Evolutionary conservation across 2,113 vertebrate species (phyloP).

Genomic region (Heterocephalus glaber): DNA sequence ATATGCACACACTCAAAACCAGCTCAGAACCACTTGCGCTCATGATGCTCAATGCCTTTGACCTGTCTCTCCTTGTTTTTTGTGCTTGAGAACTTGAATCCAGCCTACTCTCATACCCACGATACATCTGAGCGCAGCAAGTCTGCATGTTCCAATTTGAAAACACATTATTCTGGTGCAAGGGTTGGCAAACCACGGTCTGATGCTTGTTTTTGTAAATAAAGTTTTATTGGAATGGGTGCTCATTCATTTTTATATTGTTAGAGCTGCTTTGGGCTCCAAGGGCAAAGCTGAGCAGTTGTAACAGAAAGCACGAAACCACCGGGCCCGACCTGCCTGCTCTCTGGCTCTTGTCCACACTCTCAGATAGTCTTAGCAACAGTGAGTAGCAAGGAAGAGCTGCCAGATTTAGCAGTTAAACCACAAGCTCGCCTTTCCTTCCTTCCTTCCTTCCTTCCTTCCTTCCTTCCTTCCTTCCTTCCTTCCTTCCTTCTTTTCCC

Average conservation of each 20-base stretch:
- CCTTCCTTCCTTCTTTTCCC: neutral
- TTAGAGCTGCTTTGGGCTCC: neutral
- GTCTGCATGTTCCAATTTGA: neutral
- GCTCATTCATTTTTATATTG: neutral
- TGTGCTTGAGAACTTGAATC: neutral
- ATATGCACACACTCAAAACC: neutral
- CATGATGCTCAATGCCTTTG: neutral
- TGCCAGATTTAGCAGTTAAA: slow-evolving; percentile 35
- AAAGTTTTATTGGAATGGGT: slow-evolving; percentile 40
- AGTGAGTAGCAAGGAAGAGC: neutral
- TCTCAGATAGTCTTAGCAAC: neutral
- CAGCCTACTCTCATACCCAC: neutral
- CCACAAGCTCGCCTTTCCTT: neutral
- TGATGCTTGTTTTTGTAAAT: slow-evolving; percentile 5
- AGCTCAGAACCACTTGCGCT: neutral
- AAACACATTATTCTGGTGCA: neutral
- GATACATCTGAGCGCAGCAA: neutral
- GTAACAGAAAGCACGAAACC: neutral
- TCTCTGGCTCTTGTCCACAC: neutral
- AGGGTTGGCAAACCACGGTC: neutral
- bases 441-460: no score
- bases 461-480: no score
- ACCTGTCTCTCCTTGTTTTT: neutral
- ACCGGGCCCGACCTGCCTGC: neutral
- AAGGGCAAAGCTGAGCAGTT: neutral